Base-by-base conservation (phyloP, 1,140 invertebrate species). In the Antheraea mylitta region DNA sequence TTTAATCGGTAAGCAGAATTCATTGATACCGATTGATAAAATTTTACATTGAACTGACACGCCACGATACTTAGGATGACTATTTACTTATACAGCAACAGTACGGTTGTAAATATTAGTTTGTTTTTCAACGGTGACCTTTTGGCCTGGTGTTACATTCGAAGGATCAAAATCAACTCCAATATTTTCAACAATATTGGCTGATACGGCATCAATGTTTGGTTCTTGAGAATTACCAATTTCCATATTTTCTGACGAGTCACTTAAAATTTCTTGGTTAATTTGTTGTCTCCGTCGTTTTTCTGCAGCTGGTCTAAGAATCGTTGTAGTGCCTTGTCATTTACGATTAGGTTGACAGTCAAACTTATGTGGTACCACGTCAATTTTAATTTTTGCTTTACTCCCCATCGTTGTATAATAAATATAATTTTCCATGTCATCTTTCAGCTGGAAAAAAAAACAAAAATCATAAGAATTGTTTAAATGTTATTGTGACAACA, bases 391-490 rank as follows among this genome's bases (percentile, higher is more conserved):
- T n/a, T n/a, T n/a, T n/a, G 69, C 69, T 70, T 70, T 71, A 71
- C 66, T 64, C 66, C 64, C 69, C 69, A 72, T 71, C 10, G 66
- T 72, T n/a, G n/a, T n/a, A n/a, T n/a, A n/a, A n/a, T n/a, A n/a
- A n/a, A n/a, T n/a, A n/a, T n/a, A n/a, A n/a, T 68, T 72, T 68
- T 72, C 59, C 69, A 70, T 70, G 37, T 70, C 60, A 68, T 68
- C 60, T 68, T 68, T 68, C 7, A 68, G 16, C 59, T 62, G 16
- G 22, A 61, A 62, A 62, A 70, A n/a, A 70, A 66, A 70, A 66
- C 42, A 66, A 18, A 70, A 66, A 70, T 22, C 64, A 61, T 30
- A 30, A 30, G 22, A 30, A 30, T 30, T 4, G 4, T 30, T 30
- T 30, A 1, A 30, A 30, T 30, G 22, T 30, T 30, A 30, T 30